Percentiles rank a stretch among this genome's conserved stretches.
phyloP scores from a whole-genome alignment of 2,888 invertebrate species.

The Suillia variegata region DNA sequence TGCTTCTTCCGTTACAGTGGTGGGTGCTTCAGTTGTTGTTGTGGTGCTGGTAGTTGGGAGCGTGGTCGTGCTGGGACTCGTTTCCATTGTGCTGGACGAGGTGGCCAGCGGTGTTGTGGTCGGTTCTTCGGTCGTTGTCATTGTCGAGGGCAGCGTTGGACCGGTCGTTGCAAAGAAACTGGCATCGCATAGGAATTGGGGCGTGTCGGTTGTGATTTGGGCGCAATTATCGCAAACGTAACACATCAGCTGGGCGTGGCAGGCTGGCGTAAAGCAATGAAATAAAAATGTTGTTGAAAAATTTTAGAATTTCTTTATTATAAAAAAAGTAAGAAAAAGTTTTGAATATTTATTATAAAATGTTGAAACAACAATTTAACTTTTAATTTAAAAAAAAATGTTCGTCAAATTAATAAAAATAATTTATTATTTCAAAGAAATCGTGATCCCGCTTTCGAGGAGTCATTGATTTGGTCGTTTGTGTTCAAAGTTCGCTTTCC shows the following conservation, averaged over 20 bases:
- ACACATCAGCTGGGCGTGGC: constrained; percentile 45
- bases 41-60: not conserved
- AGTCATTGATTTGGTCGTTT: too few species aligned
- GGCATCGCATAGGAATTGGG: constrained; percentile 44
- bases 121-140: constrained; percentile 33
- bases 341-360: too few species aligned
- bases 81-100: not conserved
- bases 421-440: too few species aligned
- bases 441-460: too few species aligned
- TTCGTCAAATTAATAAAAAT: too few species aligned
- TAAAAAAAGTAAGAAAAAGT: too few species aligned
- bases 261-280: constrained; percentile 30
- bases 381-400: too few species aligned
- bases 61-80: constrained; percentile 6
- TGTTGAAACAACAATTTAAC: too few species aligned
- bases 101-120: not conserved
- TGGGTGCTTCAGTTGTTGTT: constrained; percentile 2
- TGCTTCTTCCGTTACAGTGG: not conserved
- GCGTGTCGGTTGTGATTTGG: constrained; percentile 36
- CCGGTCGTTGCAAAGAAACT: constrained; percentile 41
- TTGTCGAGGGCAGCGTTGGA: constrained; percentile 37
- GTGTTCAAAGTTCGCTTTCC: too few species aligned
- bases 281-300: not conserved
- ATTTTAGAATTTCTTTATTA: not conserved
- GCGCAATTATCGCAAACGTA: constrained; percentile 54